Evolutionary conservation across 1,140 invertebrate genomes (phyloP), one percentile per base, ranked within the genome.

Genomic region (Drosophila nigrodunni): DNA sequence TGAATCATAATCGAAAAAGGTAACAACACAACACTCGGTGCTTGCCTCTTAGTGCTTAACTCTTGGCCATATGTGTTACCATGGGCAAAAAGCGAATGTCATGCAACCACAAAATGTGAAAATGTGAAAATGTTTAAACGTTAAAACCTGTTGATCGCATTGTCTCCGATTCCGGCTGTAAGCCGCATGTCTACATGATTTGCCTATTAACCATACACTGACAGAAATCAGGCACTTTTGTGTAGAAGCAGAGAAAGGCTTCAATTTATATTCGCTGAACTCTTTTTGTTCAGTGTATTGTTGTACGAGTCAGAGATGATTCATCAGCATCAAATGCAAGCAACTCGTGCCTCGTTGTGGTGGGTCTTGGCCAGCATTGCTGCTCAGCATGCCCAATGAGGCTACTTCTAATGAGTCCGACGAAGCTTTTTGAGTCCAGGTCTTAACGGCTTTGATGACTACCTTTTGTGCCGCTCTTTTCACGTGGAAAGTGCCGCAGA

Each of bases 1-100:
- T 88, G 83, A 88, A 83, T 88, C 83, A 88, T 82, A 88, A 88
- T 88, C 80, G 25, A 74, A 87, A 87, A 87, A 88, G 77, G 83
- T 87, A 88, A 88, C 82, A 80, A 50, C 49, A 44, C 61, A 80
- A 50, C 49, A 44, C 61, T 61, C 41, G n/a, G 46, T 55, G 11
- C 57, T 67, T 15, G 6, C n/a, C 8, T 8, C 15, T 54, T 30
- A 46, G 30, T 52, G 18, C 58, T 35, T 30, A 30, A 30, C 54
- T 18, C 49, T 18, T 50, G 11, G n/a, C 21, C 44, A n/a, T 43
- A 18, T 50, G 49, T 10, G 54, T 37, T 15, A 37, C 50, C 35
- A 30, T 58, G 47, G 44, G 5, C 46, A 73, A 68, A 77, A 77
- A 75, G 55, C 65, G 71, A 57, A 55, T 74, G 69, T 82, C 76